phyloP scores from a whole-genome alignment of 2,113 vertebrate species.

The Lophura nycthemera region DNA sequence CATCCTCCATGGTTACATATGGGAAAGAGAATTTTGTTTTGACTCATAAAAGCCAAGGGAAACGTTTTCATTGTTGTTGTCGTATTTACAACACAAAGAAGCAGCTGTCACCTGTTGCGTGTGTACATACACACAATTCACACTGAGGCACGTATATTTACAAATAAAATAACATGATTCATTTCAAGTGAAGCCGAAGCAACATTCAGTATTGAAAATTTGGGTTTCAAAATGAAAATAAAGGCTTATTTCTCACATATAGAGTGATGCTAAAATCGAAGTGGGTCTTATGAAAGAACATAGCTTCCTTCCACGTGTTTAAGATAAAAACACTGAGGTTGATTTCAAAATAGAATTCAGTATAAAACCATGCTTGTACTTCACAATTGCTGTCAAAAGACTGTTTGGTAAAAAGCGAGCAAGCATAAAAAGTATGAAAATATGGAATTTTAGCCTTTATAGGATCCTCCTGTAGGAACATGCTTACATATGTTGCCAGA shows the following conservation, averaged over 20 bases:
- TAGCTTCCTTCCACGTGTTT: not conserved
- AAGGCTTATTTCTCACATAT: not conserved
- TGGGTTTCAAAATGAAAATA: slow-evolving; percentile 5
- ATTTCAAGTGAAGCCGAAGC: not conserved
- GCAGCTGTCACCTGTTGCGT: not conserved
- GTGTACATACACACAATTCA: not conserved
- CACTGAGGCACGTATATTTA: not conserved
- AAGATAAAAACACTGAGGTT: not conserved
- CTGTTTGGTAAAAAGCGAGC: not conserved
- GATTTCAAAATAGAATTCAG: not conserved
- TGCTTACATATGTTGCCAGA: not conserved
- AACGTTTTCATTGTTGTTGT: not conserved
- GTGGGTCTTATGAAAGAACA: not conserved
- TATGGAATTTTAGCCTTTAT: not conserved
- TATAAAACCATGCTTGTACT: not conserved
- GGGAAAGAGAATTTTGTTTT: slow-evolving; percentile 2
- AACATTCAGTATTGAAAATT: slow-evolving; percentile 10
- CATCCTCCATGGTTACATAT: not conserved
- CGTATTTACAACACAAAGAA: not conserved
- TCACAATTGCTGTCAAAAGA: not conserved
- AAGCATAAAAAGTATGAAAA: not conserved
- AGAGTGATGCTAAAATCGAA: slow-evolving; percentile 24
- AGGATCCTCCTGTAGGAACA: not conserved
- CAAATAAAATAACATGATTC: not conserved
- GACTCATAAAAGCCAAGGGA: not conserved